Evolutionary conservation across 37 sponge, comb jelly and placozoan species (phyloP).

Genomic region (Theonella swinhoei): DNA sequence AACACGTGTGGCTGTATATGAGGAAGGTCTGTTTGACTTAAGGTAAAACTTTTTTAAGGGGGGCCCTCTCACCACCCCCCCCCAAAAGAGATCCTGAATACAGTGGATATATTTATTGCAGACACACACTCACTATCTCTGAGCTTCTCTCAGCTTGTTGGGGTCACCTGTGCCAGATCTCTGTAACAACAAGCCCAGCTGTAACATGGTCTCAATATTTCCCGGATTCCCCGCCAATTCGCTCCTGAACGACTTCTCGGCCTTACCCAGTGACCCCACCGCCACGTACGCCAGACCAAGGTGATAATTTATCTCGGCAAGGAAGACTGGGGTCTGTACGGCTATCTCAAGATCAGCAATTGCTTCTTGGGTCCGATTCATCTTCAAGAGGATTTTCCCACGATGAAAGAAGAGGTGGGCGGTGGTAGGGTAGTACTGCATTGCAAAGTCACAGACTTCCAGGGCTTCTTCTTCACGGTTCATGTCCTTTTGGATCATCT

Average conservation of each 20-base stretch:
- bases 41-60: too few relatives aligned
- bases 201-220: not conserved
- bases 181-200: not conserved
- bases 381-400: slow-evolving; percentile 1
- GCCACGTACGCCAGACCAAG: slow-evolving; percentile 26
- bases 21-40: too few relatives aligned
- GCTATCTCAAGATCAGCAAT: slow-evolving; percentile 1
- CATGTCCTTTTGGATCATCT: not conserved
- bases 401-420: not conserved
- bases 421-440: not conserved
- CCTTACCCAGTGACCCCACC: not conserved
- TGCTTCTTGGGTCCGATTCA: slow-evolving; percentile 5
- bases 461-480: slow-evolving; percentile 13
- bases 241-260: not conserved
- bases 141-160: not conserved
- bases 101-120: too few relatives aligned
- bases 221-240: not conserved
- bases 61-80: too few relatives aligned
- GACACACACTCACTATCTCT: not conserved
- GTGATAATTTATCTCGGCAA: not conserved
- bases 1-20: too few relatives aligned
- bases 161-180: not conserved
- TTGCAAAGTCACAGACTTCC: slow-evolving; percentile 12
- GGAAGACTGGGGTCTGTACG: not conserved
- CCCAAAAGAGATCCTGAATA: too few relatives aligned